Evolutionary conservation across 2,888 invertebrate species (phyloP), one percentile per base, ranked within the genome.

Genomic region (Cabera pusaria): DNA sequence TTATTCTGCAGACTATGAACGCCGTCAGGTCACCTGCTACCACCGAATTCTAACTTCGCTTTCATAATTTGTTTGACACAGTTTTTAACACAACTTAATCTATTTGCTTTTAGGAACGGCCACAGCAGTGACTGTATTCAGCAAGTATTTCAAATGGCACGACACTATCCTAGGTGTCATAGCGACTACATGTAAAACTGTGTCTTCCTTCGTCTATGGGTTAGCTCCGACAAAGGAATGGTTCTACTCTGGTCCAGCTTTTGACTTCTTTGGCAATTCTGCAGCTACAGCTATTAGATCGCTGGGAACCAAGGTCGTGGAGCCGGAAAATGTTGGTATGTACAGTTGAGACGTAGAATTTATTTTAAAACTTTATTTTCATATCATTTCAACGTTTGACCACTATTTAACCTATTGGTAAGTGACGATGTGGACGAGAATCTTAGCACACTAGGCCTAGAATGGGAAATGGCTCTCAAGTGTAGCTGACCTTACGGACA

Each of bases 261-360:
- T 90, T 9, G 90, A 90, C 26, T 64, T 91, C 37, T 88, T 91
- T 8, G 90, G 90, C 1, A 90, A 84, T 19, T 82, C 90, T 1
- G 89, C 88, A n/a, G 75, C 81, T 2, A 90, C 90, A 0, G 90
- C 90, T 0, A 86, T 91, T 50, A 75, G 91, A 38, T 91, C 91
- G 0, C 71, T 91, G 26, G 90, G 90, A 0, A 91, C 91, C 1
- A 91, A 91, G 59, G 60, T 91, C 7, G 91, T 91, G 2, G 77
- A 83, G 3, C 71, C 76, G 4, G 87, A 90, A 50, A 81, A 91
- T 41, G 43, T 56, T 31, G 56, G 56, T 56, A 31, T 48, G 47
- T 36, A 1, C 5, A 2, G 2, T 6, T 8, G 2, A 20, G 5
- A 6, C 20, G 7, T n/a, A n/a, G n/a, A n/a, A n/a, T 14, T 14